These are phyloP conservation scores for Falco concolor DNA, from an alignment of 2,797 vertebrate species.

Conservation along the genomic window DNA sequence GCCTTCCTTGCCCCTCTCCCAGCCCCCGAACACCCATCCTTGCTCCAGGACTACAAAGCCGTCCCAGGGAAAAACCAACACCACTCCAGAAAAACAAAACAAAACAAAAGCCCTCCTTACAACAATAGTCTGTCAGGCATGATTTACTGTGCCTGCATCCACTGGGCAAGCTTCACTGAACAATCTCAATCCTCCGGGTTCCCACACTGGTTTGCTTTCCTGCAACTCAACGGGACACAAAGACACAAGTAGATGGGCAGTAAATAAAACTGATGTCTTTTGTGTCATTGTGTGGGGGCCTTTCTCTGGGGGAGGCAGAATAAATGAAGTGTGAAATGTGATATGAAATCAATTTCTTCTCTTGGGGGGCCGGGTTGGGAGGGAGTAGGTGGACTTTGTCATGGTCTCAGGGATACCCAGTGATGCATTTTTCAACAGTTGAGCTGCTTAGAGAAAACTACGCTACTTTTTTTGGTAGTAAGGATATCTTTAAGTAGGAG, in stretches of 20 bases:
- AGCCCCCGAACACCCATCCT: neutral
- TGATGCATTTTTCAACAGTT: neutral
- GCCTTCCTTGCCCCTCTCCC: neutral
- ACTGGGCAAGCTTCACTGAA: constrained; percentile 76
- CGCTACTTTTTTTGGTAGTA: neutral
- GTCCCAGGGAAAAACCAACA: neutral
- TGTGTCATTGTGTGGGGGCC: constrained; percentile 56
- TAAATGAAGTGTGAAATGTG: constrained; percentile 75
- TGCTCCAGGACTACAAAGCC: neutral
- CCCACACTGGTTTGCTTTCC: constrained; percentile 75
- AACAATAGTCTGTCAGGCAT: constrained; percentile 78
- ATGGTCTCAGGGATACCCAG: neutral
- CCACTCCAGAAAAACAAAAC: neutral
- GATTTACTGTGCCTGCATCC: constrained; percentile 72
- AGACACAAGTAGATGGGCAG: constrained; percentile 66
- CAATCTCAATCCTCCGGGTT: constrained; percentile 75
- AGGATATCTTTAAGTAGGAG: fast-evolving
- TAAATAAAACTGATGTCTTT: constrained; percentile 68
- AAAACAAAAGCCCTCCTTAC: constrained; percentile 53
- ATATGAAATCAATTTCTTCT: constrained; percentile 74
- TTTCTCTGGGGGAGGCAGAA: constrained; percentile 68
- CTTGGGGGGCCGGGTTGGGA: neutral
- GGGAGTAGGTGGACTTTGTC: neutral
- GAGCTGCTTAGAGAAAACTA: neutral
- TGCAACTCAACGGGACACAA: constrained; percentile 61